Conservation (phyloP, 2,113 vertebrate genomes). For the Cichladusa arquata region DNA sequence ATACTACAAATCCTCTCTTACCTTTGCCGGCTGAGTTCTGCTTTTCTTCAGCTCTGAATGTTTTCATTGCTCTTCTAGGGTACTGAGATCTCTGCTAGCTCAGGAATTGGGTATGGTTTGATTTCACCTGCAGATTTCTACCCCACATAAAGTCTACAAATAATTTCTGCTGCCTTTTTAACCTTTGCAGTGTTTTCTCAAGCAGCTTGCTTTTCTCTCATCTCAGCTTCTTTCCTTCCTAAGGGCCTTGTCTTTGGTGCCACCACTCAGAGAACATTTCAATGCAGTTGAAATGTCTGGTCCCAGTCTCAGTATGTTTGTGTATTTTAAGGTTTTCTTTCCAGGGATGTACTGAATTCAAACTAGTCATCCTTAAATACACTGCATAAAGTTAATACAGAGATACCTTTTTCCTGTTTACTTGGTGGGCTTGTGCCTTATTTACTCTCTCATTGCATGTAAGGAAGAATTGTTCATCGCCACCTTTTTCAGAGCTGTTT, state of each 20-base stretch:
- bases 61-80: neutral
- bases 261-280: neutral
- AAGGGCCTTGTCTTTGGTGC: neutral
- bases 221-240: neutral
- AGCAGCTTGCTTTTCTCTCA: neutral
- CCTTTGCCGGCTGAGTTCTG: neutral
- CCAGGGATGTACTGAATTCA: neutral
- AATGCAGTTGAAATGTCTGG: neutral
- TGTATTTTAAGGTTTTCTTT: neutral
- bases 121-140: neutral
- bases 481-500: neutral
- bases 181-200: neutral
- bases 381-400: neutral
- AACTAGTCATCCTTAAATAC: neutral
- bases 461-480: neutral
- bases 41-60: neutral
- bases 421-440: neutral
- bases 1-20: neutral
- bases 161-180: neutral
- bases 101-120: neutral
- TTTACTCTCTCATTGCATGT: neutral
- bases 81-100: neutral
- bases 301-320: neutral
- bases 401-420: neutral
- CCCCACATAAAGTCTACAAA: neutral